Evolutionary conservation across 2,113 vertebrate species (phyloP), one percentile per base, ranked within the genome.

Genomic region (Amphiprion percula): DNA sequence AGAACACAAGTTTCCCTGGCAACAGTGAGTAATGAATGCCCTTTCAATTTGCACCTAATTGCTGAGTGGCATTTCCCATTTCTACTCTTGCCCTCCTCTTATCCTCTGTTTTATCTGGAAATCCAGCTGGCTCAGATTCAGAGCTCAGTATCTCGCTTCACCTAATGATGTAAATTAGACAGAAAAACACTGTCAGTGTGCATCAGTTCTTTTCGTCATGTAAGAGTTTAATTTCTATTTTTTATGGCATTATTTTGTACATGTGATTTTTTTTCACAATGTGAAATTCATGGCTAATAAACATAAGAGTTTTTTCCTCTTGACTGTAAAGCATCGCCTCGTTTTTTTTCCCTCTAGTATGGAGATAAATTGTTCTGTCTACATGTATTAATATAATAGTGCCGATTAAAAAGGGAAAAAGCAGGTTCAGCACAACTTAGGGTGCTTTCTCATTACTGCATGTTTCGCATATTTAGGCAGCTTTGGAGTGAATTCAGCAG

Each of bases 281-380:
- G 97, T 99, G 97, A 98, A 98, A 97, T 96, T 95, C 95, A 96
- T 97, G 95, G 95, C 92, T 96, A 95, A 98, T 98, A 98, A 98
- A 98, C 96, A 97, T 96, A 95, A 96, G 96, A 96, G 96, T 90
- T 96, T 95, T 96, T 97, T 97, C 96, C 94, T 98, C 96, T 94
- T 95, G 93, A 94, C 91, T 89, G 87, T 92, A 93, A 91, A 89
- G 24, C 58, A 2, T 64, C 82, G 77, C 69, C 63, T 90, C 84
- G 64, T 59, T 90, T 72, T 91, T 16, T 69, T 4, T 50, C 17
- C 17, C 15, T 17, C 86, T 37, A 64, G 28, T 64, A 1, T 41
- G 19, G 21, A 53, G 59, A 30, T 8, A 0, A 67, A 37, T 61
- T 59, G 23, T 66, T 26, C 16, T 26, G 50, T 44, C 37, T 24